Evolutionary conservation across 2,113 vertebrate genomes (phyloP), one percentile per base, ranked within the genome.

Genomic region (Genyomyrus donnyi): DNA sequence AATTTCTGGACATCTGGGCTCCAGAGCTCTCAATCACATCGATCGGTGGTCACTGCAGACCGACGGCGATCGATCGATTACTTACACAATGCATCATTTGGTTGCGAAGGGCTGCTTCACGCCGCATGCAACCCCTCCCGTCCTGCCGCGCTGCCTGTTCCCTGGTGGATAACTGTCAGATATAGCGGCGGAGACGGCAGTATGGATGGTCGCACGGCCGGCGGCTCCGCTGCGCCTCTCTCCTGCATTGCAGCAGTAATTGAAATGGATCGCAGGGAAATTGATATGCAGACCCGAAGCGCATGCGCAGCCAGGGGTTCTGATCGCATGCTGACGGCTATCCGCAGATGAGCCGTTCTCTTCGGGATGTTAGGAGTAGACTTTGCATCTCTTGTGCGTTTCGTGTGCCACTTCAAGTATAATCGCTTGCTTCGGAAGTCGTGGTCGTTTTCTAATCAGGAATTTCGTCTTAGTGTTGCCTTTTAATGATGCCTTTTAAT

Each of bases 231-330:
- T n/a, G 84, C 21, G 42, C 24, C 45, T 39, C 45, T 45, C 84
- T 86, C 48, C 84, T 86, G 84, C 84, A 49, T 85, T 85, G 83
- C 83, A 11, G 83, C n/a, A 50, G 45, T 86, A 49, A 86, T 86
- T 86, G 84, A 86, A 86, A 86, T 86, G 84, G 48, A 86, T 86
- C 45, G 45, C 45, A 86, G 21, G 48, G 84, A 86, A 86, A 49
- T 31, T 50, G 84, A 86, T 49, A 86, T 50, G 45, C 83, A 35
- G 31, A 35, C 66, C 13, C 11, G 66, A 15, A 5, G 66, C 31
- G 66, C 66, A 74, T 27, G 42, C 42, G 83, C 83, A 17, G 39
- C 17, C 21, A 24, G 45, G 39, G 83, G 83, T 85, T 85, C 42
- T 85, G 83, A 85, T 48, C 83, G 4, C 19, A 84, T 45, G 24